Evolutionary conservation across 2,797 vertebrate species (phyloP), one percentile per base, ranked within the genome.

Genomic region (Morelia viridis): DNA sequence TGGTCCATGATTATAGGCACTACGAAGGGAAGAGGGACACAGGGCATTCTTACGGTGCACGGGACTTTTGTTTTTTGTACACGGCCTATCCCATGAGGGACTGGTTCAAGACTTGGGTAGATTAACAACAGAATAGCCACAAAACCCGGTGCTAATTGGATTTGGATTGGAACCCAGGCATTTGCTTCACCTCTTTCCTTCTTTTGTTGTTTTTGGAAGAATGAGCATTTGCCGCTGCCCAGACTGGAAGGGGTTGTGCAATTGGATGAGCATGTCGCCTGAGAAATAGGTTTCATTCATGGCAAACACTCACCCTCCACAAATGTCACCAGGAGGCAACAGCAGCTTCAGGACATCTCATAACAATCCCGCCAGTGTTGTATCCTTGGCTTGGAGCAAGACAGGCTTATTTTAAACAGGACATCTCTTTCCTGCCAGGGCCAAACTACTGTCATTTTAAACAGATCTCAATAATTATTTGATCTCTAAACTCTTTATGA

Each of bases 131-230:
- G 24, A 87, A 57, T 9, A 12, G 46, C 1, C 0, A 5, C 0
- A 22, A 7, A 41, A 13, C 0, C 0, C 58, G 50, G 31, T 1
- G 0, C 13, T 0, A 88, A 46, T 0, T 60, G 56, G 22, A 57
- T 24, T 68, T 13, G 90, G 31, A 62, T 0, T n/a, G 28, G 50
- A 10, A 0, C 28, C 84, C 61, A 17, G 35, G 12, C 35, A 65
- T 87, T 87, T 65, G 17, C 65, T 85, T 86, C 11, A 1, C 0
- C 68, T 31, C 26, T n/a, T 56, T 62, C 17, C 26, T 26, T 56
- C 15, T 57, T 85, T 61, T 85, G 62, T 87, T 85, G 28, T 65
- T 83, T 83, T 31, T 56, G 57, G 83, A 35, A 87, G 12, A 11
- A 5, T 0, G 53, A 56, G 28, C 50, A 10, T 17, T 28, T 9